Evolutionary conservation across 1,140 invertebrate species (phyloP), one percentile per base, ranked within the genome.

Genomic region (Zaprionus africanus): DNA sequence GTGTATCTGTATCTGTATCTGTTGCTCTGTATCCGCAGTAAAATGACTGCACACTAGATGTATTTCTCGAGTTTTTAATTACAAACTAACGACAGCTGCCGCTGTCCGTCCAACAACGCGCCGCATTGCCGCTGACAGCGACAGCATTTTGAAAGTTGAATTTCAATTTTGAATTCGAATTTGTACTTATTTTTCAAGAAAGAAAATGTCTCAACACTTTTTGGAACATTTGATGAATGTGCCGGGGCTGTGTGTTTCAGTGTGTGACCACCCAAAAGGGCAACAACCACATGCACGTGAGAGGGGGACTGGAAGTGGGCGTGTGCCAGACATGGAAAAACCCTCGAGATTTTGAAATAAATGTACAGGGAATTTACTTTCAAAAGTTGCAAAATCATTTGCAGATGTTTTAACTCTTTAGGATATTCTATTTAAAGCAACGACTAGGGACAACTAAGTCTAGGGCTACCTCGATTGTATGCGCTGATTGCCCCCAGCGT

Each of bases 51-150:
- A 76, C 49, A 62, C 62, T 57, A 81, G 84, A 76, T 87, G 87
- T 84, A 87, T 91, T 84, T 79, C 79, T 67, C 69, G 78, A 87
- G 78, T 88, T 91, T 91, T 91, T 91, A 91, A 91, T 91, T 91
- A 91, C 88, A 91, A 91, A 91, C 84, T 83, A 91, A 87, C 79
- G 88, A 88, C 88, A 91, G 88, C 88, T 91, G 88, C 88, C 71
- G 88, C 81, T 88, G 88, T 79, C 87, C 76, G 58, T 85, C 65
- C 69, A 66, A 70, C 67, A 58, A 61, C 65, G 73, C 69, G 53
- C 11, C 63, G 49, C 31, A 9, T 34, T 34, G 31, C 56, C 53
- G 56, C 5, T 34, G 34, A 22, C 26, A 86, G 75, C 76, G 78
- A 77, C 81, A 83, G 76, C 84, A 83, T 88, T 74, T 87, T 72